Percentiles rank a stretch among this genome's conserved stretches.
These are phyloP conservation scores for Phortica variegata DNA, from an alignment of 1,140 invertebrate species.

Conservation along the genomic window DNA sequence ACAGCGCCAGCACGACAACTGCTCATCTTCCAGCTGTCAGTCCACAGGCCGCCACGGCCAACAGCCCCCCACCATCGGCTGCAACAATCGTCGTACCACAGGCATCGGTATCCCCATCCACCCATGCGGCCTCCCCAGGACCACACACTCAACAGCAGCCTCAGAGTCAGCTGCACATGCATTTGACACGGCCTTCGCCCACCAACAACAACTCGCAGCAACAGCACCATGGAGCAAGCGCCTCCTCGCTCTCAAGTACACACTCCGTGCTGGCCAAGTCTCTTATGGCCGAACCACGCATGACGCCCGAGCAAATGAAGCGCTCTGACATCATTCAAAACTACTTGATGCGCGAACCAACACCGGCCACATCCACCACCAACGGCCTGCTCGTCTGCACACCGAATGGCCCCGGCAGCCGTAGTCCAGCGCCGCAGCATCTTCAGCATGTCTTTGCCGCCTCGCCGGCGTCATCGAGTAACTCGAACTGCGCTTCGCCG, in stretches of 20 bases:
- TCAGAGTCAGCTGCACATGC: constrained; percentile 59
- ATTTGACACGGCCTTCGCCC: constrained; percentile 54
- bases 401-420: constrained; percentile 24
- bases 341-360: constrained; percentile 78
- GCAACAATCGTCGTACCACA: constrained; percentile 6
- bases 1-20: constrained; percentile 35
- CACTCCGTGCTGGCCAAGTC: constrained; percentile 85
- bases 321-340: constrained; percentile 86
- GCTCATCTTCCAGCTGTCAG: constrained; percentile 24
- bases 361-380: constrained; percentile 32
- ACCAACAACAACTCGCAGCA: constrained; percentile 22
- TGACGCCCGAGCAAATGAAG: constrained; percentile 86
- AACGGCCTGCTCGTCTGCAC: constrained; percentile 35
- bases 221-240: constrained; percentile 10
- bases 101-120: constrained; percentile 7
- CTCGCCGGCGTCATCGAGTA: constrained; percentile 23
- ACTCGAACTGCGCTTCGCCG: constrained; percentile 17
- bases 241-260: constrained; percentile 70
- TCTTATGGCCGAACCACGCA: constrained; percentile 82
- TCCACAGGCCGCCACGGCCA: constrained; percentile 19
- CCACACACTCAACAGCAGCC: constrained; percentile 5
- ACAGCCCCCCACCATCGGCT: constrained; percentile 24
- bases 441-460: constrained; percentile 11
- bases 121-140: constrained; percentile 7
- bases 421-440: constrained; percentile 33